Evolutionary conservation across 2,113 vertebrate species (phyloP).

Genomic region (Theristicus caerulescens): DNA sequence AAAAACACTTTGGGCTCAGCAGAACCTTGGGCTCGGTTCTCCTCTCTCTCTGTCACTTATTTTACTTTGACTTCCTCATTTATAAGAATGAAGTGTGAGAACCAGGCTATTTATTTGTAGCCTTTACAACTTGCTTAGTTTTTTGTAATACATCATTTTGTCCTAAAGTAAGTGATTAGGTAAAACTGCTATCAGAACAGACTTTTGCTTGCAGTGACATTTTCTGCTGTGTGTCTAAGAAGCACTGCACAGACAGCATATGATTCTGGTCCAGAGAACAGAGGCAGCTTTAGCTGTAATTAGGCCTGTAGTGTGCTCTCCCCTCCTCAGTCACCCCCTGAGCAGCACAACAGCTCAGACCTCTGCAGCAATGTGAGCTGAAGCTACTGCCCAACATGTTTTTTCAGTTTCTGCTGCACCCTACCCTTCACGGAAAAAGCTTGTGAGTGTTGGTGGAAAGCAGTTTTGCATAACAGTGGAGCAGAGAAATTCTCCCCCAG

Average conservation of each 20-base stretch:
- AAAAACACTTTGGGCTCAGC: background rate
- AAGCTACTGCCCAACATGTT: background rate
- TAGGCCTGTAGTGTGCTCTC: background rate
- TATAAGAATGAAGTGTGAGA: background rate
- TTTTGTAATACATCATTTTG: background rate
- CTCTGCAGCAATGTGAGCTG: background rate
- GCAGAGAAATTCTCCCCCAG: background rate
- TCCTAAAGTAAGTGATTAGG: background rate
- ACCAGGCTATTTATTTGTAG: background rate
- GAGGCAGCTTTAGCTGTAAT: background rate
- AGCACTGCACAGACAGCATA: background rate
- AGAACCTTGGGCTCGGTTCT: background rate
- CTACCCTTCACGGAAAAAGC: background rate
- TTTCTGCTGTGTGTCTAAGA: background rate
- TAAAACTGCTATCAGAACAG: background rate
- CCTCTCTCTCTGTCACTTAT: background rate
- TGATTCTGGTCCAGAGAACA: rapidly evolving
- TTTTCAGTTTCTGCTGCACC: background rate
- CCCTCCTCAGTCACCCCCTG: background rate
- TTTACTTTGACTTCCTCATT: background rate
- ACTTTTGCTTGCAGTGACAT: background rate
- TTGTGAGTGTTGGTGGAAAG: background rate
- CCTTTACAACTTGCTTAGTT: background rate
- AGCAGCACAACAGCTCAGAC: background rate
- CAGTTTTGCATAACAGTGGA: background rate